Conservation (phyloP, 2,888 invertebrate species). For the Eurois occulta region DNA sequence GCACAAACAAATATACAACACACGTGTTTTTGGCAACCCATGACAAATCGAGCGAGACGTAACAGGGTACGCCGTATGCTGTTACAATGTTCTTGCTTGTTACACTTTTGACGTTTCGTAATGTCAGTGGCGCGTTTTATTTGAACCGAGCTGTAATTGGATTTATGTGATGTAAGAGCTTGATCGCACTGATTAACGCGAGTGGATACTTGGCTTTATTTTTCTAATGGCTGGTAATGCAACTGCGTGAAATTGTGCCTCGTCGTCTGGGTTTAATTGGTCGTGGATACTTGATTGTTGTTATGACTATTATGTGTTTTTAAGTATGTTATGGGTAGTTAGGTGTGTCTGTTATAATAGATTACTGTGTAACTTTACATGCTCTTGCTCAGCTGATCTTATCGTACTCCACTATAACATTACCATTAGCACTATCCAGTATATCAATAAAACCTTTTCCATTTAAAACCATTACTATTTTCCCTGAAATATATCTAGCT, state of each 20-base stretch:
- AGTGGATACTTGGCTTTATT: conserved; percentile 33
- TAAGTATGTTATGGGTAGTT: conserved; percentile 9
- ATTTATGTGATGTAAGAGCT: conserved; percentile 59
- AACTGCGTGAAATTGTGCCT: conserved; percentile 45
- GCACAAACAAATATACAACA: conserved; percentile 20
- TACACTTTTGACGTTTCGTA: conserved; percentile 64
- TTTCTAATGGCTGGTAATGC: conserved; percentile 39
- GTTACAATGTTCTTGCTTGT: conserved; percentile 61
- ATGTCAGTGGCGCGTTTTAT: conserved; percentile 54
- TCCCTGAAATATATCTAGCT: background rate
- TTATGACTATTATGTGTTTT: conserved; percentile 33
- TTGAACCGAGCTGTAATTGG: conserved; percentile 63
- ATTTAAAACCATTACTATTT: background rate
- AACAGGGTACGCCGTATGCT: conserved; percentile 61
- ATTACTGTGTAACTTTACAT: background rate
- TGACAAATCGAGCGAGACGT: conserved; percentile 75
- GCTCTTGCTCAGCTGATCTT: background rate
- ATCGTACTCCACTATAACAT: background rate
- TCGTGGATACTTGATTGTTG: conserved; percentile 20
- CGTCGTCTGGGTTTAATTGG: conserved; percentile 44
- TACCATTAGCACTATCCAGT: background rate
- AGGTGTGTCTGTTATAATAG: conserved; percentile 14
- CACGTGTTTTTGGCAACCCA: conserved; percentile 71
- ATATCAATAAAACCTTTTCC: background rate
- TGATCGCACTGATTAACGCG: conserved; percentile 63